phyloP scores from a whole-genome alignment of 2,797 vertebrate species.

The Cephalopachus bancanus region DNA sequence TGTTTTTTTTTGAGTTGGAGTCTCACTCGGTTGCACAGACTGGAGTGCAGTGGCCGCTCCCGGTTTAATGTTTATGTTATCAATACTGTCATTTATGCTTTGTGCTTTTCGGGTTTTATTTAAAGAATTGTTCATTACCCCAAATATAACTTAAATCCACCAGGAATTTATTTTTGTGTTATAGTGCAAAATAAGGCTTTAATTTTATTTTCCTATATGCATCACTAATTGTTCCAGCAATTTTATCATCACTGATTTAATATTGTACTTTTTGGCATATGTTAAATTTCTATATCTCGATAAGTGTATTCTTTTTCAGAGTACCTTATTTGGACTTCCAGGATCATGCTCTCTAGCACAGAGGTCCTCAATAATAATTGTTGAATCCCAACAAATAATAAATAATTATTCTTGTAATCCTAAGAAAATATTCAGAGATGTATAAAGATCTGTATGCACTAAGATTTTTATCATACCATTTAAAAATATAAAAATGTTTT shows the following conservation, averaged over 20 bases:
- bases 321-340: neutral
- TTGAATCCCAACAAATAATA: slow-evolving; percentile 13
- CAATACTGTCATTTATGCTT: neutral
- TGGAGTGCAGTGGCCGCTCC: no score
- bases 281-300: neutral
- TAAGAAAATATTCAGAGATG: neutral
- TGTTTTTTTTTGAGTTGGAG: no score
- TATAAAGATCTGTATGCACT: neutral
- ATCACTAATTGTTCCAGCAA: neutral
- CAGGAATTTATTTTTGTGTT: slow-evolving; percentile 3
- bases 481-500: neutral
- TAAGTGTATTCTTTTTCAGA: neutral
- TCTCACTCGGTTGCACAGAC: no score
- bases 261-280: neutral
- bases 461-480: neutral
- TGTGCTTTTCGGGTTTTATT: neutral
- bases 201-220: neutral
- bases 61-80: no score
- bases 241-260: neutral
- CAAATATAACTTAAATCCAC: neutral
- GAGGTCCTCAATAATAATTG: neutral
- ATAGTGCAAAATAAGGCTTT: neutral
- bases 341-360: neutral
- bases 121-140: neutral
- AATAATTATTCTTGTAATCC: neutral